Conservation (phyloP, 2,797 vertebrate genomes). For the Rhabdophis nuchalis region DNA sequence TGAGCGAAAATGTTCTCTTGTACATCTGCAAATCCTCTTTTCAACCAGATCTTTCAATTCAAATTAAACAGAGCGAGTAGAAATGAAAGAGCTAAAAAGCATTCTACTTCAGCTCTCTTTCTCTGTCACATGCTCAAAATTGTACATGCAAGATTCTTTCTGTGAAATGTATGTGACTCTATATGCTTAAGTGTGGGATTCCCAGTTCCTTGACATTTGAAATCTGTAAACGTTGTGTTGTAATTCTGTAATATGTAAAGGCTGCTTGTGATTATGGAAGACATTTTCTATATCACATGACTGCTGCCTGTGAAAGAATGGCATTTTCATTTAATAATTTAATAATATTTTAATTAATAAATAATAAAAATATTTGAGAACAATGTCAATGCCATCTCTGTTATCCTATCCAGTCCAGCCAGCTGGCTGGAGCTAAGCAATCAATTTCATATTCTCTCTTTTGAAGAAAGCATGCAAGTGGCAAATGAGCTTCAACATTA, state of each 20-base stretch:
- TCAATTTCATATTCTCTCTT: not conserved
- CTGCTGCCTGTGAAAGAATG: not conserved
- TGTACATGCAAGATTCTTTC: not conserved
- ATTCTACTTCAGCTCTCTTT: not conserved
- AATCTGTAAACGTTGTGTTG: not conserved
- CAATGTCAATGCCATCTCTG: not conserved
- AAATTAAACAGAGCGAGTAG: not conserved
- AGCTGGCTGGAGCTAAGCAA: not conserved
- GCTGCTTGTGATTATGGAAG: not conserved
- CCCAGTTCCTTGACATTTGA: not conserved
- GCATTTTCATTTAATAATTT: not conserved
- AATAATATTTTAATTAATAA: not conserved
- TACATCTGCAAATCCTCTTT: not conserved
- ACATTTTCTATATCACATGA: not conserved
- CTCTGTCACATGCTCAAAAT: not conserved
- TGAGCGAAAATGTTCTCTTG: not conserved
- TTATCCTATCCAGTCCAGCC: not conserved
- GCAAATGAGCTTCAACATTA: too few relatives aligned
- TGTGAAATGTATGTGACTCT: not conserved
- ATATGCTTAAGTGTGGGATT: not conserved
- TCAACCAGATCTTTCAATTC: not conserved
- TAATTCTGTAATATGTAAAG: not conserved
- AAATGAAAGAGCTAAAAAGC: not conserved
- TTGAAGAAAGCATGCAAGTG: not conserved
- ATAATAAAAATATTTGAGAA: not conserved